phyloP scores from a whole-genome alignment of 2,113 vertebrate species.

The Reinhardtius hippoglossoides region DNA sequence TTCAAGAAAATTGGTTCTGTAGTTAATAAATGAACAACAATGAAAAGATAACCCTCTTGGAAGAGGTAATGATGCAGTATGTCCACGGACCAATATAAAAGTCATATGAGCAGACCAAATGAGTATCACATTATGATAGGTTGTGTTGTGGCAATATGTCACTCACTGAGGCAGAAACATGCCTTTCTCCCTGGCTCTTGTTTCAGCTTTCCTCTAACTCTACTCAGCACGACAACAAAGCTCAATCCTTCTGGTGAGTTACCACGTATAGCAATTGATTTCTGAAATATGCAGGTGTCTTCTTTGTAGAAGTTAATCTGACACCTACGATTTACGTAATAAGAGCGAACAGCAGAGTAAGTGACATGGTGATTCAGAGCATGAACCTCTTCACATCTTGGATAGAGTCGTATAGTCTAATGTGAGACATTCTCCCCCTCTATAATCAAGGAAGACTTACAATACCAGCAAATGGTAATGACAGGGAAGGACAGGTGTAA shows the following conservation, averaged over 20 bases:
- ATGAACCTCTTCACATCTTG: conserved; percentile 42
- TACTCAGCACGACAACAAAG: not conserved
- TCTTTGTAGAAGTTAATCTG: conserved; percentile 42
- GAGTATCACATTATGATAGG: no score
- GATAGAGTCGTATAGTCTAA: not conserved
- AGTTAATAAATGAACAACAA: no score
- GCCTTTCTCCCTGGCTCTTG: no score
- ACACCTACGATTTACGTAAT: conserved; percentile 33
- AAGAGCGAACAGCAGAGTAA: conserved; percentile 22
- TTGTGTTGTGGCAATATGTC: no score
- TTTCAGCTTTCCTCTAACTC: not conserved
- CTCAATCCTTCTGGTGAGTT: not conserved
- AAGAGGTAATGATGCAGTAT: no score
- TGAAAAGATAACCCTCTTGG: no score
- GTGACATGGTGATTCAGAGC: conserved; percentile 33
- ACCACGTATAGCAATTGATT: no score
- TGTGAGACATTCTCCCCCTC: conserved; percentile 36
- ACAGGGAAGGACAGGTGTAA: conserved; percentile 29
- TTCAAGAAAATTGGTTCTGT: no score
- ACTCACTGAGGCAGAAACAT: no score
- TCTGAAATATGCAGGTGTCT: not conserved
- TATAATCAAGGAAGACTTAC: conserved; percentile 40
- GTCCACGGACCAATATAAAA: no score
- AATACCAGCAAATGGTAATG: conserved; percentile 35
- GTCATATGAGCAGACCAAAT: no score